These are phyloP conservation scores for Phaetusa simplex DNA, from an alignment of 2,113 vertebrate genomes.

Conservation along the genomic window DNA sequence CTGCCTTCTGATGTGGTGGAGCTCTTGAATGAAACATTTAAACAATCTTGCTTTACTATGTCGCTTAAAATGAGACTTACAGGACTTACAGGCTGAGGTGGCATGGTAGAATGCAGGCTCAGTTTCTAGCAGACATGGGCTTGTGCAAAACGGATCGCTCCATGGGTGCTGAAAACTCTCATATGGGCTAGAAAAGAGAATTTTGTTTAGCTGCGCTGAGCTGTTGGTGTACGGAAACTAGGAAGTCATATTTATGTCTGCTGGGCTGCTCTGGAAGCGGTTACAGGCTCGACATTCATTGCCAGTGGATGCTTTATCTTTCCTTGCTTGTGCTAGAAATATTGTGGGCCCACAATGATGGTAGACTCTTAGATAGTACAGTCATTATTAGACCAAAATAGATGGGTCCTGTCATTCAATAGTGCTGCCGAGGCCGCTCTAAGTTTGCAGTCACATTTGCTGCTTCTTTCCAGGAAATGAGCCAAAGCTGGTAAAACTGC, in stretches of 20 bases:
- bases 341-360: neutral
- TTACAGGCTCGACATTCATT: neutral
- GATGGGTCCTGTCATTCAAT: neutral
- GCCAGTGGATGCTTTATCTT: slow-evolving; percentile 29
- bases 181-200: neutral
- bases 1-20: slow-evolving; percentile 41
- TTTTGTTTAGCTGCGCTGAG: neutral
- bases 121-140: neutral
- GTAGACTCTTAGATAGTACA: neutral
- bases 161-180: neutral
- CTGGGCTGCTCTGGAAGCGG: slow-evolving; percentile 1
- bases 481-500: neutral
- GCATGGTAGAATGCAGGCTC: neutral
- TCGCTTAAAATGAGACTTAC: neutral
- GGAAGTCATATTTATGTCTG: neutral
- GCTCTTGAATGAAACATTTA: neutral
- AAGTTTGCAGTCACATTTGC: neutral
- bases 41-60: neutral
- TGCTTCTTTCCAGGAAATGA: neutral
- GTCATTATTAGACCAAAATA: slow-evolving; percentile 17
- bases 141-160: neutral
- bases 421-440: neutral
- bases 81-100: neutral
- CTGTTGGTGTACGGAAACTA: neutral
- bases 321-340: neutral